Evolutionary conservation across 2,797 vertebrate genomes (phyloP).

Genomic region (Thamnophis elegans): DNA sequence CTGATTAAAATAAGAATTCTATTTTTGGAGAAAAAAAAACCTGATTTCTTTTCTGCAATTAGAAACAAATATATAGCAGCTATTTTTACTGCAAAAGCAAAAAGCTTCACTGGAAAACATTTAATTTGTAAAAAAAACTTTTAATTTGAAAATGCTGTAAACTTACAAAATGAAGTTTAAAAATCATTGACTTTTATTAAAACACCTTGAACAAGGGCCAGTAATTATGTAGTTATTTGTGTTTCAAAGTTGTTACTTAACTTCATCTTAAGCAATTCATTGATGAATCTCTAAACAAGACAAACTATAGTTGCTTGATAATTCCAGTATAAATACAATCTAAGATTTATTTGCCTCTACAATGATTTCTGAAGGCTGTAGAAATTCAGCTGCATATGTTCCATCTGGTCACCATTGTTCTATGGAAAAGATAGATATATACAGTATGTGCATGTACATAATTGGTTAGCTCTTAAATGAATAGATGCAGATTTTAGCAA

Average conservation of each 20-base stretch:
- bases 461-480: not conserved
- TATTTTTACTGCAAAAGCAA: conserved; percentile 76
- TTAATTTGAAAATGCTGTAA: conserved; percentile 69
- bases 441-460: not conserved
- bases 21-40: conserved; percentile 75
- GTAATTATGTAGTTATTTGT: not conserved
- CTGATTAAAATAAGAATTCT: conserved; percentile 73
- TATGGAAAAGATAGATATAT: not conserved
- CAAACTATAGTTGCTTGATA: not conserved
- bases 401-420: not conserved
- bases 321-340: not conserved
- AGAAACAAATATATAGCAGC: conserved; percentile 78
- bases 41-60: conserved; percentile 74
- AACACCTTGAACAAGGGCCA: conserved; percentile 45
- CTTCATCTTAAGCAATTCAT: not conserved
- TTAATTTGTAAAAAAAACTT: conserved; percentile 77
- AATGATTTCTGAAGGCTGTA: not conserved
- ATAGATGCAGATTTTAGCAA: not conserved
- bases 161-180: conserved; percentile 54
- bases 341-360: not conserved
- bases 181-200: conserved; percentile 34
- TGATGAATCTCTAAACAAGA: not conserved
- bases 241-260: not conserved
- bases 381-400: not conserved
- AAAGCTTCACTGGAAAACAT: conserved; percentile 71